phyloP scores from a whole-genome alignment of 1,140 invertebrate species.

The Dicyema japonicum region DNA sequence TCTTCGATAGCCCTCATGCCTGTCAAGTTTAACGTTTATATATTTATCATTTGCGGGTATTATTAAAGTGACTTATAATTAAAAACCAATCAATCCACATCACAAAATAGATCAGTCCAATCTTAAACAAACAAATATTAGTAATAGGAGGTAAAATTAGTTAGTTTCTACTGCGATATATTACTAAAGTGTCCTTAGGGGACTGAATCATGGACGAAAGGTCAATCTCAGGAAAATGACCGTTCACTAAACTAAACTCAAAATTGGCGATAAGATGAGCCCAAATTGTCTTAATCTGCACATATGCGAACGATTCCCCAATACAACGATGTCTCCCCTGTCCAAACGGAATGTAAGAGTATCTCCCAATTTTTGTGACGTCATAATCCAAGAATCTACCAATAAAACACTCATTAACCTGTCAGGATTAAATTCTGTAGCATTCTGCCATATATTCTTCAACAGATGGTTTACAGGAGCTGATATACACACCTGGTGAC shows the following conservation, averaged over 20 bases:
- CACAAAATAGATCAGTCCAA: too few species aligned
- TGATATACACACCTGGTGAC: slow-evolving; percentile 13
- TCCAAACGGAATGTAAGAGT: slow-evolving; percentile 12
- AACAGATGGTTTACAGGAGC: slow-evolving; percentile 10
- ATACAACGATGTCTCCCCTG: slow-evolving; percentile 12
- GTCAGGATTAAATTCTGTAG: slow-evolving; percentile 8
- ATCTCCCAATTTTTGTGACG: slow-evolving; percentile 9
- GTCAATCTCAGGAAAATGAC: slow-evolving; percentile 9
- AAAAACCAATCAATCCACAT: too few species aligned
- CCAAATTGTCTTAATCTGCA: slow-evolving; percentile 12
- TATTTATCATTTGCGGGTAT: too few species aligned
- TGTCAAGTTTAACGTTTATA: too few species aligned
- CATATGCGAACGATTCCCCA: slow-evolving; percentile 13
- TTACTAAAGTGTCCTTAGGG: too few species aligned
- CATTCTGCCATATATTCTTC: slow-evolving; percentile 8
- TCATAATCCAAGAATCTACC: slow-evolving; percentile 8
- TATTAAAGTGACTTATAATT: too few species aligned
- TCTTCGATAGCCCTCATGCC: too few species aligned
- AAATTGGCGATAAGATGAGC: slow-evolving; percentile 8
- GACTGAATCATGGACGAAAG: slow-evolving; percentile 11
- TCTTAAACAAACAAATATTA: too few species aligned
- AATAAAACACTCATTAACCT: slow-evolving; percentile 6
- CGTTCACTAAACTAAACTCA: slow-evolving; percentile 8
- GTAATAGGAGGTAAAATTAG: too few species aligned
- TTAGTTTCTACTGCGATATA: too few species aligned